Base-by-base conservation (phyloP, 2,797 vertebrate genomes). In the Crenichthys baileyi region DNA sequence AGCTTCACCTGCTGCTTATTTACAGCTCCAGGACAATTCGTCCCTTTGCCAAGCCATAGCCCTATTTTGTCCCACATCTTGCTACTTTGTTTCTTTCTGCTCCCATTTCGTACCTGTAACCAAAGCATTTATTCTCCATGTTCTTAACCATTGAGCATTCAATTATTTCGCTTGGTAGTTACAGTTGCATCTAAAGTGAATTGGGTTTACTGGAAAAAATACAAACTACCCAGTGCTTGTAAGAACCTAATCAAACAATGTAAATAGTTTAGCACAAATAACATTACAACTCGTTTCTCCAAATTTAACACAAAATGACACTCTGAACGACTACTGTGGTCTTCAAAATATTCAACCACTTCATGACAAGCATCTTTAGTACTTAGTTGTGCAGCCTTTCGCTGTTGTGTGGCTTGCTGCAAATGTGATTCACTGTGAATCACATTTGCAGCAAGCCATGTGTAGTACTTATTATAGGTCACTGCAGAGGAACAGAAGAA, bases 1-100 rank as follows among this genome's bases (percentile, higher is more conserved):
- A 70, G 22, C 67, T 46, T 46, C 67, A n/a, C 26, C 67, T 70
- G 39, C 39, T 70, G 39, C 39, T 68, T 44, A 44, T 68, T 68
- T 68, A 13, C 24, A 15, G 12, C 39, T 46, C 12, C 5, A 0
- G 39, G 41, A 46, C 67, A 70, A n/a, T 70, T 70, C 44, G 22
- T 20, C 7, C 5, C 11, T 68, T 68, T 39, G 5, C 12, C 39
- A 68, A 20, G 39, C 41, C 41, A 24, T 12, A 68, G 5, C 22
- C 24, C 39, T 24, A 68, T 3, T 68, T 44, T 68, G 41, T 44
- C 39, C 31, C 16, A 65, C 18, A 39, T 39, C 36, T 22, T 53
- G 51, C 51, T 18, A 22, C 3, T 22, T 67, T 36, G 16, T 63
- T 36, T 36, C 31, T 15, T 63, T 16, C 29, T 63, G 6, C 31